Percentiles rank a stretch among this genome's conserved stretches.
Evolutionary conservation across 1,140 invertebrate species (phyloP).

Genomic region (Drosophila carrolli): DNA sequence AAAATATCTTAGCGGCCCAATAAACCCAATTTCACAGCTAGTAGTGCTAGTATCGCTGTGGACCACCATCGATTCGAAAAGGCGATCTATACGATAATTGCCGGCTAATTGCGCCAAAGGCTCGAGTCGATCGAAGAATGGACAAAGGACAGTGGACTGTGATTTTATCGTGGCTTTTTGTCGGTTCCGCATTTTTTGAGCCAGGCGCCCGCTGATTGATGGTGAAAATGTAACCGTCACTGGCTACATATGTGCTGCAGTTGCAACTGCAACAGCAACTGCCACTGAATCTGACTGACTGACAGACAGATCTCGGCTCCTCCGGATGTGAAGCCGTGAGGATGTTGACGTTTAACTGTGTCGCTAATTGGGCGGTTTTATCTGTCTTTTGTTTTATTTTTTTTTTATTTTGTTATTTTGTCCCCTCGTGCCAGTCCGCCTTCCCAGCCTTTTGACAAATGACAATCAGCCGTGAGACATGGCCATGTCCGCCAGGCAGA

Average conservation of each 20-base stretch:
- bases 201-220: conserved; percentile 65
- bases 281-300: conserved; percentile 2
- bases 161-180: conserved; percentile 35
- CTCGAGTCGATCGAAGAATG: conserved; percentile 25
- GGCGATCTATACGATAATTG: conserved; percentile 56
- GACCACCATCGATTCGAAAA: conserved; percentile 14
- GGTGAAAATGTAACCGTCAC: conserved; percentile 79
- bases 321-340: conserved; percentile 79
- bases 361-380: conserved; percentile 76
- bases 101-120: conserved; percentile 58
- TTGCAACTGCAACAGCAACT: not conserved
- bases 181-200: conserved; percentile 65
- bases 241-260: conserved; percentile 51
- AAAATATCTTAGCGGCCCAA: conserved; percentile 76
- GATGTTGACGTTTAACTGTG: conserved; percentile 82
- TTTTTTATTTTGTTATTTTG: not conserved
- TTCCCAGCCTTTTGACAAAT: conserved; percentile 64
- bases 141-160: conserved; percentile 24
- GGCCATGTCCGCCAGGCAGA: conserved; percentile 42
- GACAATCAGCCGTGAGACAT: conserved; percentile 57
- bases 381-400: conserved; percentile 23
- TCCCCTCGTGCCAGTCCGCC: conserved; percentile 12
- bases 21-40: conserved; percentile 77
- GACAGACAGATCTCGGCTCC: conserved; percentile 19
- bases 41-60: conserved; percentile 13